Conservation (phyloP, 1,140 invertebrate genomes). For the Mactra quadrangularis region DNA sequence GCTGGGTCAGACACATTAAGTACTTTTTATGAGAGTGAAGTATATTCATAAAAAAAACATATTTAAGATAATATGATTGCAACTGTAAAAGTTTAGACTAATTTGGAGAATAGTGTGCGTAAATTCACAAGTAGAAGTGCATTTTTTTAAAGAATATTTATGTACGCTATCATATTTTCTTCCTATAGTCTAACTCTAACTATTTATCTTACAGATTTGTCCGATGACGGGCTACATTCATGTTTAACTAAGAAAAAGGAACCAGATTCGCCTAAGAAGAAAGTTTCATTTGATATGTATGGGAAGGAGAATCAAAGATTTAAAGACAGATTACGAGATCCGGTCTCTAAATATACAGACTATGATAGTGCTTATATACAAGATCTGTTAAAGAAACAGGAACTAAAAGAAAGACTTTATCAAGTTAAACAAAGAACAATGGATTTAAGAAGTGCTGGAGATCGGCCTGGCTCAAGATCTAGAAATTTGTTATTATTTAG, state of each 20-base stretch:
- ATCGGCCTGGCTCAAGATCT: slow-evolving; percentile 60
- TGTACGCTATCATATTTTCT: no score
- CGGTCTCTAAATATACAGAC: slow-evolving; percentile 64
- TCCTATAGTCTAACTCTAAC: no score
- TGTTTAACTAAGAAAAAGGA: slow-evolving; percentile 76
- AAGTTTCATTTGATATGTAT: slow-evolving; percentile 78
- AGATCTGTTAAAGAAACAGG: slow-evolving; percentile 70
- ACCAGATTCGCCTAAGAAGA: slow-evolving; percentile 77
- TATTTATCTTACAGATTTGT: slow-evolving; percentile 49
- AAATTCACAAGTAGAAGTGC: no score
- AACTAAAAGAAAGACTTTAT: slow-evolving; percentile 76
- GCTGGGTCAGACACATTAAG: no score
- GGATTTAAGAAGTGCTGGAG: slow-evolving; percentile 67
- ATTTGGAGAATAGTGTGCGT: no score
- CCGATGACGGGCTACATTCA: slow-evolving; percentile 62
- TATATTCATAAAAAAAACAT: no score
- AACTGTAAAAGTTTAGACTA: no score
- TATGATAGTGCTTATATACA: slow-evolving; percentile 68
- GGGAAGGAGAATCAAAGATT: slow-evolving; percentile 77
- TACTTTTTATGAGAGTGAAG: no score
- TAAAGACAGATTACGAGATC: slow-evolving; percentile 63
- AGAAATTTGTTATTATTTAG: slow-evolving; percentile 75
- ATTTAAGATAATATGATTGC: no score
- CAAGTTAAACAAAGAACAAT: slow-evolving; percentile 72
- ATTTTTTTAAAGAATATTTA: no score